Percentiles rank a stretch among this genome's conserved stretches.
These are phyloP conservation scores for Lagopus muta DNA, from an alignment of 2,113 vertebrate genomes.

Conservation along the genomic window DNA sequence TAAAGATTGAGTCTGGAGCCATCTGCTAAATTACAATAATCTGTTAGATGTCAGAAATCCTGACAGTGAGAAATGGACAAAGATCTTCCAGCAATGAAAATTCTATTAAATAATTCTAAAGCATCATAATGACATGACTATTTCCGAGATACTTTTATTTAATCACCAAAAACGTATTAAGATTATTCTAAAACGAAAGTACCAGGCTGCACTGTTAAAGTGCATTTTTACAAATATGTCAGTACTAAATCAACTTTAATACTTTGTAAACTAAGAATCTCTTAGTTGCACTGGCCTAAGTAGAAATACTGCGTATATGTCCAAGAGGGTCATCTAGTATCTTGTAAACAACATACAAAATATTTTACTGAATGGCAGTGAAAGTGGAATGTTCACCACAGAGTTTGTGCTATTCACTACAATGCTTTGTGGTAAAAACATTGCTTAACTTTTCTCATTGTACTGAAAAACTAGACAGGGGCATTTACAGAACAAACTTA, in stretches of 20 bases:
- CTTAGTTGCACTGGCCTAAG: not conserved
- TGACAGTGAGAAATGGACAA: constrained; percentile 39
- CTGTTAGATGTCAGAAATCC: constrained; percentile 71
- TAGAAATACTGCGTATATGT: not conserved
- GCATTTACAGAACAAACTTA: not conserved
- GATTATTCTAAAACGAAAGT: not conserved
- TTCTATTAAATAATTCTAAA: not conserved
- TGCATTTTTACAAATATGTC: not conserved
- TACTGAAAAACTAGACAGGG: not conserved
- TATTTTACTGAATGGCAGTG: not conserved
- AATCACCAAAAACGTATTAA: not conserved
- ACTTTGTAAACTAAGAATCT: not conserved
- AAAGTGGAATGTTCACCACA: not conserved
- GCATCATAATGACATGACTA: not conserved
- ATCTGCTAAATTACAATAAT: constrained; percentile 81
- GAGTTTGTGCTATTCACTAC: not conserved
- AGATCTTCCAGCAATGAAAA: not conserved
- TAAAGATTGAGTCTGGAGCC: constrained; percentile 69
- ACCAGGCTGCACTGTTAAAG: not conserved
- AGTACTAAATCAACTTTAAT: not conserved
- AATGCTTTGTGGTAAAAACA: not conserved
- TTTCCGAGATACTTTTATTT: not conserved
- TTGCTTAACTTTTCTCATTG: not conserved
- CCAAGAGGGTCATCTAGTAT: not conserved
- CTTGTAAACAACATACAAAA: not conserved